Evolutionary conservation across 2,888 invertebrate genomes (phyloP).

Genomic region (Helicoverpa assulta): DNA sequence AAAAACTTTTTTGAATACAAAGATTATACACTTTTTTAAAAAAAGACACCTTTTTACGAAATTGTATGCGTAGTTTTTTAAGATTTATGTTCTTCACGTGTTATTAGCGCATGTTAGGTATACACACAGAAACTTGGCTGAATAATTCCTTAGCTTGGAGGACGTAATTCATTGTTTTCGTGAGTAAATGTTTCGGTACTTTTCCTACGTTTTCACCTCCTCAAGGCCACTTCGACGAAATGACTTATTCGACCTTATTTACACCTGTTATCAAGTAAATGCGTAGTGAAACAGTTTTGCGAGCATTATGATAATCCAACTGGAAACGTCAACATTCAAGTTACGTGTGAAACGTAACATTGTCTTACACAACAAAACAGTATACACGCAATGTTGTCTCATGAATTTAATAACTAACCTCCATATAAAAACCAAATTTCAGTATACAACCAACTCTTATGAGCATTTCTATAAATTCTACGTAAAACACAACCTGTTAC

Average conservation of each 20-base stretch:
- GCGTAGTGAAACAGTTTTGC: constrained; percentile 31
- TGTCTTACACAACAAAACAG: constrained; percentile 29
- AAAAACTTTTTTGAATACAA: constrained; percentile 64
- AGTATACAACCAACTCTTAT: constrained; percentile 18
- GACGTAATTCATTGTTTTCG: constrained; percentile 42
- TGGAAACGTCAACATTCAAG: constrained; percentile 28
- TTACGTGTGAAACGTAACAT: constrained; percentile 40
- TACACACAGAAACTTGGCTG: constrained; percentile 18
- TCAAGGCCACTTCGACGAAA: constrained; percentile 37
- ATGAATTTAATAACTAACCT: constrained; percentile 3
- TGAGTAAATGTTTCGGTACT: constrained; percentile 39
- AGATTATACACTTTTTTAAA: constrained; percentile 56
- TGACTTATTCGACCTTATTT: constrained; percentile 55
- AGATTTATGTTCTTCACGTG: constrained; percentile 33
- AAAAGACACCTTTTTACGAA: constrained; percentile 59
- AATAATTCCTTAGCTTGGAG: constrained; percentile 29
- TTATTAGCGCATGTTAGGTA: constrained; percentile 17
- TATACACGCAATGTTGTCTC: constrained; percentile 5
- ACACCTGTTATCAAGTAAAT: constrained; percentile 43
- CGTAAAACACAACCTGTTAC: constrained; percentile 46
- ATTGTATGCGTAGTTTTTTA: constrained; percentile 55
- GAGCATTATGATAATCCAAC: constrained; percentile 37
- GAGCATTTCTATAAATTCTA: constrained; percentile 23
- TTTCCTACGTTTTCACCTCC: constrained; percentile 38
- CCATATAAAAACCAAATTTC: constrained; percentile 18